Conservation (phyloP, 1,140 invertebrate genomes). For the Saccostrea echinata region DNA sequence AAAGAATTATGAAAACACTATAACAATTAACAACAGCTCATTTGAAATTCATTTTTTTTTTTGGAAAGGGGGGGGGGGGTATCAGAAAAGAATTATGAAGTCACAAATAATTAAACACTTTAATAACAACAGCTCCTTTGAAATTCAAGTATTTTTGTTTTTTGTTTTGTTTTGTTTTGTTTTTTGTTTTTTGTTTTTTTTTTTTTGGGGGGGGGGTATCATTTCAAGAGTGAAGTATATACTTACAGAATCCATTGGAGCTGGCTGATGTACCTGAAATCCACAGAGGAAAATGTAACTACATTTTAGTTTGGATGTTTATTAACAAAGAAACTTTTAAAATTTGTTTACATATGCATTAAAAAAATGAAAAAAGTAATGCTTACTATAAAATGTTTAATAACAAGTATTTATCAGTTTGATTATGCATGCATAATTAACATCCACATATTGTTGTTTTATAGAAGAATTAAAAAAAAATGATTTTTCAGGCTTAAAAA, state of each 20-base stretch:
- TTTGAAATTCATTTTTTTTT: background rate
- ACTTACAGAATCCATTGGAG: conserved; percentile 54
- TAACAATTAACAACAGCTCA: background rate
- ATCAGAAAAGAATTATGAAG: background rate
- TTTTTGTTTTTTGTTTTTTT: background rate
- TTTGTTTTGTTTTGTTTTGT: background rate
- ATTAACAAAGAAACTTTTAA: no score
- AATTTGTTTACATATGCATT: no score
- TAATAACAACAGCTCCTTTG: background rate
- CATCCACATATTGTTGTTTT: no score
- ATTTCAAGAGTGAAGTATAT: background rate
- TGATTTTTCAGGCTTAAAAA: no score
- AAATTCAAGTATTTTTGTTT: background rate
- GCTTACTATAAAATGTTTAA: background rate
- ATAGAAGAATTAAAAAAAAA: no score
- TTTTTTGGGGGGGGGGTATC: background rate
- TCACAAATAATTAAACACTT: background rate
- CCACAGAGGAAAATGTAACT: background rate
- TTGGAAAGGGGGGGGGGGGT: no score
- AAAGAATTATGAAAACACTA: background rate
- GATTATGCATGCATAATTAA: no score
- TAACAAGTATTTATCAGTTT: background rate
- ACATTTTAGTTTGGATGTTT: no score
- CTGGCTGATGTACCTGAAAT: conserved; percentile 35
- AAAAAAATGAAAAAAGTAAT: background rate